Evolutionary conservation across 2,888 invertebrate species (phyloP).

Genomic region (Subacronicta megacephala): DNA sequence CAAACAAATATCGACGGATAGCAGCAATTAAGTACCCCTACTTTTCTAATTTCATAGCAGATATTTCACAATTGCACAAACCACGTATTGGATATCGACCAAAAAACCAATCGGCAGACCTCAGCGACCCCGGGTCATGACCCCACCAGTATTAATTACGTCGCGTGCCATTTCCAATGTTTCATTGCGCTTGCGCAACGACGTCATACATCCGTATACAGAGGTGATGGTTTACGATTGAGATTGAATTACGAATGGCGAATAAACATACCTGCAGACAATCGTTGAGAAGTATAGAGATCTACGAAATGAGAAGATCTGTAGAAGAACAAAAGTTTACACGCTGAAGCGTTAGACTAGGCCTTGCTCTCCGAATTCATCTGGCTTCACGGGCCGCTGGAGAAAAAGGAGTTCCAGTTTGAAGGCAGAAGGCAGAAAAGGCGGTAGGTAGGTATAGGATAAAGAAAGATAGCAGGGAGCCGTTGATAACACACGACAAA

Average conservation of each 20-base stretch:
- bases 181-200: slow-evolving; percentile 60
- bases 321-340: too few species aligned
- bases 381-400: too few species aligned
- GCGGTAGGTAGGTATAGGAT: too few species aligned
- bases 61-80: slow-evolving; percentile 43
- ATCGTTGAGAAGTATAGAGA: too few species aligned
- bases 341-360: too few species aligned
- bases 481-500: too few species aligned
- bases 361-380: too few species aligned
- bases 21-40: slow-evolving; percentile 32
- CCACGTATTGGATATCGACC: slow-evolving; percentile 44
- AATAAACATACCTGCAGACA: not conserved
- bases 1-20: slow-evolving; percentile 9
- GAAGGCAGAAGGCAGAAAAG: too few species aligned
- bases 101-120: slow-evolving; percentile 50
- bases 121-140: slow-evolving; percentile 49
- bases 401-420: too few species aligned
- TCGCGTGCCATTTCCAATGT: slow-evolving; percentile 61
- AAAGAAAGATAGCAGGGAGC: too few species aligned
- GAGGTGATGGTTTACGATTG: slow-evolving; percentile 44
- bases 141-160: slow-evolving; percentile 61
- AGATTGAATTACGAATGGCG: slow-evolving; percentile 24
- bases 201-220: slow-evolving; percentile 46
- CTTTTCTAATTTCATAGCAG: too few species aligned
- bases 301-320: too few species aligned